Base-by-base conservation (phyloP, 2,113 vertebrate genomes). In the Pipra filicauda region DNA sequence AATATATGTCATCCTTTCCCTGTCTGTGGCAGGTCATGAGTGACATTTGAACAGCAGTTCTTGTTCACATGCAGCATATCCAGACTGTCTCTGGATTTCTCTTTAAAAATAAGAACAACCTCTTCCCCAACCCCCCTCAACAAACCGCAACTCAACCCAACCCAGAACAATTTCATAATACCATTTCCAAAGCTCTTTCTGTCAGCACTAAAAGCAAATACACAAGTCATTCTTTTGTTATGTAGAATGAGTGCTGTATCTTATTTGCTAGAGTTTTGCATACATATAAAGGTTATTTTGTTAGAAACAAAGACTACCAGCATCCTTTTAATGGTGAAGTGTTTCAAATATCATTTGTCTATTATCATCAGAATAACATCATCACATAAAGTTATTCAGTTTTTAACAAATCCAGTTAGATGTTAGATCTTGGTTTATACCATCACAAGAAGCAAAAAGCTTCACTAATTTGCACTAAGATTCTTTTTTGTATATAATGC, bases 11-110 rank as follows among this genome's bases (percentile, higher is more conserved):
- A 94, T 16, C 11, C 15, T 82, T 77, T 86, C 21, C 15, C 31
- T 77, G n/a, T 84, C 65, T 78, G 15, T 93, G 88, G 92, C 86
- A 95, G 72, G 57, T 74, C 72, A 77, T 90, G 58, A 92, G 22
- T 94, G 88, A 77, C 82, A 85, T 94, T 94, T 93, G 39, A 97
- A 79, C 61, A 86, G 57, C 23, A 85, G 61, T 82, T 94, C 96
- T 74, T 90, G 57, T 90, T 95, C 78, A 65, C 59, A 12, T 91
- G 31, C 74, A 51, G 31, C 74, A 69, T 82, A 94, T 75, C 62
- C 89, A 62, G 69, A 89, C 75, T 93, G 48, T 85, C 62, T 93
- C 58, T 84, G 57, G 17, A 46, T 84, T 97, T 79, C 35, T 96
- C 21, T 89, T 73, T 43, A 89, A 93, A 90, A 93, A 83, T 57